Evolutionary conservation across 2,113 vertebrate species (phyloP), one percentile per base, ranked within the genome.

Genomic region (Abramis brama): DNA sequence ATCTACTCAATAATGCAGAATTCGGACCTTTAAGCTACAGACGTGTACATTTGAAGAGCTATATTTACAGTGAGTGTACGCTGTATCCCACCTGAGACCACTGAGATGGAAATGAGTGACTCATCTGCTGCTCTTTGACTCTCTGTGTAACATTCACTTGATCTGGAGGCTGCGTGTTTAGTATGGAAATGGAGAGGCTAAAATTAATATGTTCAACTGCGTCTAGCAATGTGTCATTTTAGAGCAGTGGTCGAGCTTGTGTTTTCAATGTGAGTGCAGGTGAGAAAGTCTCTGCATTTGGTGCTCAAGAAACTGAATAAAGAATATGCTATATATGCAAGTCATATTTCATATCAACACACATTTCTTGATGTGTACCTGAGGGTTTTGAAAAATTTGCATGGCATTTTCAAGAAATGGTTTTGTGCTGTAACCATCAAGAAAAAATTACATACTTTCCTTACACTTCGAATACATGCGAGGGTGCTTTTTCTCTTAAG

Each of bases 1-100:
- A 85, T 21, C 77, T 84, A 71, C 60, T 94, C 86, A 93, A 94
- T 94, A 92, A 94, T 94, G 85, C 66, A 94, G 60, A 1, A 30
- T 30, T 64, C 3, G 19, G 76, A 59, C 27, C 47, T 11, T 66
- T 79, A 66, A 57, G n/a, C 57, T 50, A 8, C 25, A 8, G 25
- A 50, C 23, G 19, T 52, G 68, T 50, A 43, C 15, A 47, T 50
- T 76, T 77, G 64, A 79, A 62, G 55, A 59, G 77, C 19, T 79
- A 43, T 36, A 60, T 79, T 79, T 62, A 79, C 12, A 23, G 77
- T 60, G 33, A 59, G 17, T 25, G 77, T 55, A 79, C 33, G 33
- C 47, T 50, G 47, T 75, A 50, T 75, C 73, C n/a, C 73, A 75
- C 73, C 50, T 77, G 75, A 52, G 74, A 55, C 47, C 25, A 50